Percentiles rank a stretch among this genome's conserved stretches.
These are phyloP conservation scores for Proteles cristata DNA, from an alignment of 2,113 vertebrate species.

Conservation along the genomic window DNA sequence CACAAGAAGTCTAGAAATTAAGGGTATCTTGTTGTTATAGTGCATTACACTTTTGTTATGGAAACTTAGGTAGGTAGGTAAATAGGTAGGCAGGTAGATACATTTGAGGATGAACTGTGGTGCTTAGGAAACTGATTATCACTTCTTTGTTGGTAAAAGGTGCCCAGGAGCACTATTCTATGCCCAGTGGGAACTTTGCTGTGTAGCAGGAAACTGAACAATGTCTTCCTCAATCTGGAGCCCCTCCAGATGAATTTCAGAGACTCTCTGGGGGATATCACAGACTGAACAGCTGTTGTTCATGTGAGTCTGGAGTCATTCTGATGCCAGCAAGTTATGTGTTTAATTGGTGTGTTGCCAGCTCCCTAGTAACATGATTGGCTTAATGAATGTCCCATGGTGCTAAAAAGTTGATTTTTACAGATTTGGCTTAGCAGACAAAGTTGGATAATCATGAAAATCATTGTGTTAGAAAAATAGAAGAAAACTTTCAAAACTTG, in stretches of 20 bases:
- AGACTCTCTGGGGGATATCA: background rate
- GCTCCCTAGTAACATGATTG: background rate
- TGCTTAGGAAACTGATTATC: background rate
- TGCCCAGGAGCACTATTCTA: background rate
- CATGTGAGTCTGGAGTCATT: background rate
- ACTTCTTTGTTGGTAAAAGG: slow-evolving; percentile 14
- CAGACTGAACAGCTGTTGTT: slow-evolving; percentile 26
- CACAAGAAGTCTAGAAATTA: slow-evolving; percentile 2
- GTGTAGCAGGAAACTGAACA: background rate
- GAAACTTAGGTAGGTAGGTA: background rate
- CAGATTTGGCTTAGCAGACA: slow-evolving; percentile 8
- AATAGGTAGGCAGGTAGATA: background rate
- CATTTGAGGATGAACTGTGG: background rate
- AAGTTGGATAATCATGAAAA: slow-evolving; percentile 24
- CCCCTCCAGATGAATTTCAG: slow-evolving; percentile 23
- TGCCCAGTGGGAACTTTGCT: background rate
- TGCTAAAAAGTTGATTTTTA: background rate
- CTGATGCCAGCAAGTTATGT: slow-evolving; percentile 13
- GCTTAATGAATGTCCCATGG: background rate
- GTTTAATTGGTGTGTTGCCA: slow-evolving; percentile 13
- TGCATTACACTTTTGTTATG: background rate
- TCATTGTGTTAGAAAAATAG: slow-evolving; percentile 7
- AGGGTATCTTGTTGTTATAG: background rate
- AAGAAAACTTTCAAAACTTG: slow-evolving; percentile 19
- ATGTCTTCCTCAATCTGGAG: background rate